Conservation (phyloP, 1,140 invertebrate species). For the Solenopsis fugax region DNA sequence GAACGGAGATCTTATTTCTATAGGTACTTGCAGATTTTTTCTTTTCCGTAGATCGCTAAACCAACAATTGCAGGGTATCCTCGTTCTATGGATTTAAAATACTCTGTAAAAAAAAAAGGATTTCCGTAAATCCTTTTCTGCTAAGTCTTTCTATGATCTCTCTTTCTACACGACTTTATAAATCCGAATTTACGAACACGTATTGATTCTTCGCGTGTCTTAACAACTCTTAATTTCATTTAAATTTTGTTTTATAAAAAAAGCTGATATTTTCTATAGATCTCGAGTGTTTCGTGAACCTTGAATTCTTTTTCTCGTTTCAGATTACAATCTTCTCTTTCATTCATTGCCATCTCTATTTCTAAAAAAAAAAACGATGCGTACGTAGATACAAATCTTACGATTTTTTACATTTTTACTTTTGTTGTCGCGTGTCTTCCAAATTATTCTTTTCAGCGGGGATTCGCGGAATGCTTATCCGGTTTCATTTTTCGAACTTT, state of each 20-base stretch:
- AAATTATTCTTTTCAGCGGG: constrained; percentile 25
- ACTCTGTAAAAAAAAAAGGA: not conserved
- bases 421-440: constrained; percentile 4
- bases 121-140: not conserved
- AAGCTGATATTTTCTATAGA: not conserved
- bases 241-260: not conserved
- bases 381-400: constrained; percentile 4
- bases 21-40: not conserved
- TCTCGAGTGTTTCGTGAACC: not conserved
- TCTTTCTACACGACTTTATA: not conserved
- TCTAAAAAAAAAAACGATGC: not conserved
- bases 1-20: constrained; percentile 31
- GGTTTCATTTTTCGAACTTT: not conserved
- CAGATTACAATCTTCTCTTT: not conserved
- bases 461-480: not conserved
- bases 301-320: not conserved
- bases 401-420: not conserved
- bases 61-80: not conserved
- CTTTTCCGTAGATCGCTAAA: not conserved
- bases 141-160: not conserved
- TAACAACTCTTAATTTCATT: not conserved
- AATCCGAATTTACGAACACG: not conserved
- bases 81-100: not conserved
- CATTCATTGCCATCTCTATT: not conserved
- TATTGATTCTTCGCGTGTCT: not conserved